Conservation (phyloP, 1,140 invertebrate species). For the Papilio glaucus region DNA sequence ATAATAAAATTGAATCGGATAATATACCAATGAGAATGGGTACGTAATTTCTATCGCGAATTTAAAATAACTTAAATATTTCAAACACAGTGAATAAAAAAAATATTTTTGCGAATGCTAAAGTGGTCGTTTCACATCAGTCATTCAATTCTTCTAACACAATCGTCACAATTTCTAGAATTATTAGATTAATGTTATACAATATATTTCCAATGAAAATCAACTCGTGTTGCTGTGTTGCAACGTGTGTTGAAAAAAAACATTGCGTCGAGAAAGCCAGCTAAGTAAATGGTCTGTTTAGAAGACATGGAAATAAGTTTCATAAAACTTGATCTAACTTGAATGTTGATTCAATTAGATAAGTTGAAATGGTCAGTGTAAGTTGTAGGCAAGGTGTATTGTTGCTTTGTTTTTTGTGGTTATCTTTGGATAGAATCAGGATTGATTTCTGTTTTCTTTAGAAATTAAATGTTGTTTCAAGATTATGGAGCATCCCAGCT, state of each 20-base stretch:
- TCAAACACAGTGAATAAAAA: background rate
- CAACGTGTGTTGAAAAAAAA: too few species aligned
- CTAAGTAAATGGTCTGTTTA: background rate
- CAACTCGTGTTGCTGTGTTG: too few species aligned
- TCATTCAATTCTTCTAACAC: too few species aligned
- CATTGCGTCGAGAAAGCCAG: too few species aligned
- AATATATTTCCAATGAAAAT: too few species aligned
- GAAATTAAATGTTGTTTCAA: conserved; percentile 38
- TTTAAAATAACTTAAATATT: conserved; percentile 1
- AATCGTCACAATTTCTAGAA: too few species aligned
- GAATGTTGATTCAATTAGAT: background rate
- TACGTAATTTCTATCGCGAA: background rate
- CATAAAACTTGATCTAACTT: background rate
- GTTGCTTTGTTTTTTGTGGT: conserved; percentile 17
- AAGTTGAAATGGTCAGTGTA: background rate
- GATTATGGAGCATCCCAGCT: conserved; percentile 33
- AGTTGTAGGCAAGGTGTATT: background rate
- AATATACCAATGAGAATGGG: conserved; percentile 15
- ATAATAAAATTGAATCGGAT: conserved; percentile 13
- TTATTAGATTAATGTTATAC: too few species aligned
- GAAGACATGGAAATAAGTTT: background rate
- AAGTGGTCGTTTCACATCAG: too few species aligned
- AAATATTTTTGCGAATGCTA: too few species aligned
- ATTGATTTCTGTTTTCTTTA: conserved; percentile 29
- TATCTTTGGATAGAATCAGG: conserved; percentile 19